Evolutionary conservation across 2,888 invertebrate species (phyloP), one percentile per base, ranked within the genome.

Genomic region (Rugalucina vietnamica): DNA sequence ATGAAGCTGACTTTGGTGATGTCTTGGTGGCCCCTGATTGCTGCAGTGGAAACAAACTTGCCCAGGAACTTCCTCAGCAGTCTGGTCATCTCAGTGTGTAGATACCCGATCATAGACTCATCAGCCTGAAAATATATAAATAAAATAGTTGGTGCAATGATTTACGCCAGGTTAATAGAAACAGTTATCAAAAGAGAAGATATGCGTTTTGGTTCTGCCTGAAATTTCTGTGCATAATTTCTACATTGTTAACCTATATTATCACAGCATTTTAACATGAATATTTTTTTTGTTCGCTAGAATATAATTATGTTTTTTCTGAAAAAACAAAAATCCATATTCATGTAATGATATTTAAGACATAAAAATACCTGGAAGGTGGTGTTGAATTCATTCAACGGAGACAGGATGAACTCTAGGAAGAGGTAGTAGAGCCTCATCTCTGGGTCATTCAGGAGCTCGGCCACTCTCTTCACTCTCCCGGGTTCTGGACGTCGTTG

Each of bases 381-480:
- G 12, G 87, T 84, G 77, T 87, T 85, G 70, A 88, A 88, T 27
- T 88, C 78, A 34, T 80, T 79, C 54, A 86, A 39, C 36, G 71
- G 75, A 4, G 27, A 73, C 50, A 88, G 21, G n/a, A 86, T 86
- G 71, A 77, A 85, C 1, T 69, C n/a, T 1, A 85, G 60, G 39
- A 82, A 87, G 12, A 75, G 74, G 69, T 70, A 84, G 29, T 79
- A 76, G 50, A 87, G 43, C 0, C 57, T 18, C 49, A 54, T 21
- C 5, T 21, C 0, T 81, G n/a, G 21, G 57, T 32, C 0, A 74
- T 27, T 18, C 24, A 12, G 21, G 54, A 76, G n/a, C n/a, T n/a
- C n/a, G n/a, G n/a, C n/a, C n/a, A n/a, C n/a, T 34, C 76, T 74
- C 27, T 79, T 29, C n/a, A 86, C 72, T 27, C 76, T 14, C 4